Conservation (phyloP, 2,888 invertebrate genomes). For the Dugesia japonica region DNA sequence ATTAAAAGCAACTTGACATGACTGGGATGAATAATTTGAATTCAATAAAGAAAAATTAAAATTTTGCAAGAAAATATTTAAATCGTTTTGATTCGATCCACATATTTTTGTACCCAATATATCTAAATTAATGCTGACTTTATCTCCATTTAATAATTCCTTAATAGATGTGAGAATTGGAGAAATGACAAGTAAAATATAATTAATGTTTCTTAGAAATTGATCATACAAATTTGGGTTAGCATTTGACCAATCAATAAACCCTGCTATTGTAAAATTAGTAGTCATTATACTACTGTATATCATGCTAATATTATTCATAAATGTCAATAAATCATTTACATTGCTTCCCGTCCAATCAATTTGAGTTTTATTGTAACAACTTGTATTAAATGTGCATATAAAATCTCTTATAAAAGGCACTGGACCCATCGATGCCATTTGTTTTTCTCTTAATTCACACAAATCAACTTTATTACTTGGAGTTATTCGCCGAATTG, state of each 20-base stretch:
- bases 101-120: neutral
- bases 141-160: neutral
- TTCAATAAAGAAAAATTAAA: neutral
- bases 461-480: neutral
- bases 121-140: neutral
- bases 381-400: neutral
- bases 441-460: neutral
- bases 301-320: neutral
- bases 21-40: neutral
- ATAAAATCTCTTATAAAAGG: neutral
- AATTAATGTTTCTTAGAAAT: neutral
- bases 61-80: neutral
- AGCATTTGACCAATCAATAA: neutral
- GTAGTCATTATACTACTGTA: neutral
- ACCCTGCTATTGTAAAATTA: neutral
- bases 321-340: neutral
- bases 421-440: neutral
- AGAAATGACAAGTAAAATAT: neutral
- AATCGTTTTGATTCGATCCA: slow-evolving; percentile 1
- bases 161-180: neutral
- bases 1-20: neutral
- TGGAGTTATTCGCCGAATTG: neutral
- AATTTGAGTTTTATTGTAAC: neutral
- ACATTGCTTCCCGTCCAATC: neutral
- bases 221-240: neutral